Base-by-base conservation (phyloP, 2,888 invertebrate species). In the Xestia ashworthii region DNA sequence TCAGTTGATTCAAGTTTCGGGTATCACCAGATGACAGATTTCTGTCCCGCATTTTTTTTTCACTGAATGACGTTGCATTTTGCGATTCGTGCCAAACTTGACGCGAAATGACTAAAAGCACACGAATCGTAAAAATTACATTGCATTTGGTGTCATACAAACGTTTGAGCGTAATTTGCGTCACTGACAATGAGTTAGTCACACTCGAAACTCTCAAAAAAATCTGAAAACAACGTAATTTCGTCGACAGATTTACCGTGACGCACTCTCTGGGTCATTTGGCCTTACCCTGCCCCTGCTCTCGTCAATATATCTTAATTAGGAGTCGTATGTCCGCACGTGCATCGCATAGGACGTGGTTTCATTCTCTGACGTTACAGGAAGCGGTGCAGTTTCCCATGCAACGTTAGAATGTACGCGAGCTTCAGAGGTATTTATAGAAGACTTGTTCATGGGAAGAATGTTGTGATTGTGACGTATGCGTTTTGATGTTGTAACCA, bases 351-450 rank as follows among this genome's bases (percentile, higher is more conserved):
- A 44, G 67, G 62, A 71, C 78, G 82, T 77, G 70, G 76, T 62
- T 80, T 68, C 66, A 74, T 32, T 69, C 74, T 60, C 65, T 93
- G 92, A 92, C 90, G 93, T 91, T 87, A 90, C 76, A 90, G 93
- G 93, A 93, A 89, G 85, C 87, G 91, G 90, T 91, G 93, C 90
- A 89, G 87, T 89, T 93, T 93, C 93, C 90, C 93, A 91, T 91
- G 89, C 80, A 82, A 70, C 60, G 62, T 70, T 70, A 74, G 71
- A 78, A 69, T 76, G 73, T 76, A 62, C 60, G 65, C 58, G 70
- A 80, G 75, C 69, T 67, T 66, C 11, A 73, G 68, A 78, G 80
- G 64, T 83, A 88, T 85, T 78, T 78, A 71, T 85, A 79, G 78
- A 73, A 19, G 50, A 11, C 62, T 65, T 22, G 41, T 74, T 74